Evolutionary conservation across 2,888 invertebrate species (phyloP).

Genomic region (Girardia tigrina): DNA sequence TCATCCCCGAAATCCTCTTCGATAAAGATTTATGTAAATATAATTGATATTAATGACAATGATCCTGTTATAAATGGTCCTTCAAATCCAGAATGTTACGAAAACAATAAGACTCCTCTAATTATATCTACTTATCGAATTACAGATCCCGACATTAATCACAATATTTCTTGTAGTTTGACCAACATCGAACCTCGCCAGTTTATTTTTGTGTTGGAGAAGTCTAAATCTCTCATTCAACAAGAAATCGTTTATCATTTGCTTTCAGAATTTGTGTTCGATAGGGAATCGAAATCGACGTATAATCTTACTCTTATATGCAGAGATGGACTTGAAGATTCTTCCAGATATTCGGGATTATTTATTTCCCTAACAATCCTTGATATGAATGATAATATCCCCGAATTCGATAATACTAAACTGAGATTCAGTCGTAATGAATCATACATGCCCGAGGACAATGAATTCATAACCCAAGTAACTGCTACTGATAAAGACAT

Average conservation of each 20-base stretch:
- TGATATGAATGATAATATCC: background rate
- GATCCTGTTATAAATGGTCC: background rate
- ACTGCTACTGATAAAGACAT: background rate
- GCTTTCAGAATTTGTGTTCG: background rate
- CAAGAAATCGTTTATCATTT: background rate
- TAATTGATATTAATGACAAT: background rate
- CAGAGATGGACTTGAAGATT: background rate
- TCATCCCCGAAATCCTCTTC: background rate
- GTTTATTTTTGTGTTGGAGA: background rate
- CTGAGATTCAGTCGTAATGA: background rate
- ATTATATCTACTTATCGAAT: background rate
- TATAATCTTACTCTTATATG: background rate
- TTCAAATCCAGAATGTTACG: background rate
- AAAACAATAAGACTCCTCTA: background rate
- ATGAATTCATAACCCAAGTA: background rate
- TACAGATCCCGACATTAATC: conserved; percentile 1
- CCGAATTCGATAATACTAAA: background rate
- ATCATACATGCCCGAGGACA: background rate
- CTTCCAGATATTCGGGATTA: background rate
- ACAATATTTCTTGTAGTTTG: background rate
- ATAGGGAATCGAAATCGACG: background rate
- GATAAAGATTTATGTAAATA: background rate
- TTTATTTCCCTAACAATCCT: background rate
- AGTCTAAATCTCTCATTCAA: background rate
- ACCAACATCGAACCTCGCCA: background rate